Evolutionary conservation across 2,888 invertebrate species (phyloP), one percentile per base, ranked within the genome.

Genomic region (Synanthedon vespiformis): DNA sequence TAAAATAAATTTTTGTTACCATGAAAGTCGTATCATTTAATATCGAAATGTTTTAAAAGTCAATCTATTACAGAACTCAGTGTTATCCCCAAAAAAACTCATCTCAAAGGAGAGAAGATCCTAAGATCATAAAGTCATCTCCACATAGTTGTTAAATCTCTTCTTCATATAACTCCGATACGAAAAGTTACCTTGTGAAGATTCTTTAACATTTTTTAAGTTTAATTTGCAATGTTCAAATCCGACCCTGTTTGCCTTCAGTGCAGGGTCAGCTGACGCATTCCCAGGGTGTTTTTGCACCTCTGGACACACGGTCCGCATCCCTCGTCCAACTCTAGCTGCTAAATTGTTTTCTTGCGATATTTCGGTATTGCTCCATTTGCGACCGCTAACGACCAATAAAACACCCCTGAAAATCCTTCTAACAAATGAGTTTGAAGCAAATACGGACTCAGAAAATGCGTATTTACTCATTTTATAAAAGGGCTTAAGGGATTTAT

Each of bases 271-370:
- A 84, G 82, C 82, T 84, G 84, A 70, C 79, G 70, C 72, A 75
- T 77, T 83, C 84, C 73, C 84, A 83, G 69, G 63, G 58, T 63
- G 80, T 83, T 84, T 83, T 84, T 83, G 77, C 73, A 73, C 73
- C 69, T 72, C 60, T 64, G 58, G 62, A 64, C 67, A 63, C 60
- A 51, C 56, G 58, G 58, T 54, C 56, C 49, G 55, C 51, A 52
- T 53, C 58, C 60, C 60, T 56, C 62, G 58, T 58, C 48, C 54
- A 41, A 65, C 70, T 67, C 67, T 58, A 65, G 62, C 63, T 67
- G 70, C 72, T 75, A 79, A 84, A 82, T 82, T 80, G 77, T 83
- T 82, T 82, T 81, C 82, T 81, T 81, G 77, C 61, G 65, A 66
- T 62, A 62, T 62, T 68, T 61, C 56, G 58, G 64, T 62, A 63